Conservation (phyloP, 1,140 invertebrate genomes). For the Calycopis cecrops region DNA sequence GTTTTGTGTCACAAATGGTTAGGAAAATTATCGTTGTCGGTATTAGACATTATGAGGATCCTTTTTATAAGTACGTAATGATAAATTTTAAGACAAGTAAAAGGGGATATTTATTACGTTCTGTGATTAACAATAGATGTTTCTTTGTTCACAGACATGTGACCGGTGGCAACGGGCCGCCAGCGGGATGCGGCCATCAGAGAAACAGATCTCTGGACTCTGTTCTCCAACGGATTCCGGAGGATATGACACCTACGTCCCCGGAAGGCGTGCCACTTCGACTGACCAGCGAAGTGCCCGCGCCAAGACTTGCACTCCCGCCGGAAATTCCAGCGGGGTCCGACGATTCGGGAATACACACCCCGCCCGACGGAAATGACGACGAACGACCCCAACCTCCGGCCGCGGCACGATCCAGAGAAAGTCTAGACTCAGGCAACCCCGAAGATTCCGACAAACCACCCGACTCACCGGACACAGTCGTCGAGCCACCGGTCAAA, state of each 20-base stretch:
- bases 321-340: slow-evolving; percentile 87
- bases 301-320: slow-evolving; percentile 86
- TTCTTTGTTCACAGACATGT: slow-evolving; percentile 61
- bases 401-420: slow-evolving; percentile 75
- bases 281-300: slow-evolving; percentile 84
- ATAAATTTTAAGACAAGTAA: not conserved
- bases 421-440: slow-evolving; percentile 83
- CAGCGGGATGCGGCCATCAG: slow-evolving; percentile 81
- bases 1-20: slow-evolving; percentile 48
- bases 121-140: slow-evolving; percentile 14
- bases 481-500: slow-evolving; percentile 32
- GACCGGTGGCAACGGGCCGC: slow-evolving; percentile 59
- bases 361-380: slow-evolving; percentile 67
- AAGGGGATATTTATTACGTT: not conserved
- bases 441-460: slow-evolving; percentile 74
- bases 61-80: slow-evolving; percentile 60
- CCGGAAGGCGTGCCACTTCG: slow-evolving; percentile 82
- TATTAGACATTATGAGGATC: slow-evolving; percentile 64
- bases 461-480: slow-evolving; percentile 64
- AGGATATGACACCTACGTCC: slow-evolving; percentile 87
- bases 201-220: slow-evolving; percentile 92
- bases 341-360: slow-evolving; percentile 90
- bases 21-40: slow-evolving; percentile 65
- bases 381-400: slow-evolving; percentile 53
- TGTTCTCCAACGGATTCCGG: slow-evolving; percentile 88